These are phyloP conservation scores for Elmis aenea DNA, from an alignment of 2,888 invertebrate species.

Conservation along the genomic window DNA sequence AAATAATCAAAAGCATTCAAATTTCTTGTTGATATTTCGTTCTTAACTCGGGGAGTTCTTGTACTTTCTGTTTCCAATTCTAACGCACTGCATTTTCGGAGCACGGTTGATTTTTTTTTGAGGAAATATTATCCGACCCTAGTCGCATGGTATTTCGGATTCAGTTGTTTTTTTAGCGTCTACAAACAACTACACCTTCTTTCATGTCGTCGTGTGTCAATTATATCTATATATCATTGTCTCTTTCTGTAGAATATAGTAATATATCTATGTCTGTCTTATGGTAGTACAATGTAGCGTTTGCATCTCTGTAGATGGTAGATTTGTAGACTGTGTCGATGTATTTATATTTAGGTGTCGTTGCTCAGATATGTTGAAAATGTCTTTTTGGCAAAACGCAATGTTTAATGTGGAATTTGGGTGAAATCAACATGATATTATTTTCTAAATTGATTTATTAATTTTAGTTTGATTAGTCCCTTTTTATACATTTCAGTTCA, in stretches of 20 bases:
- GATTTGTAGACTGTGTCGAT: constrained; percentile 39
- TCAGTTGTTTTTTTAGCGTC: too few relatives aligned
- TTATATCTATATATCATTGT: constrained; percentile 35
- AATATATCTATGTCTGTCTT: constrained; percentile 33
- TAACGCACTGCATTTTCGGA: too few relatives aligned
- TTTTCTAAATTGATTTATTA: constrained; percentile 5
- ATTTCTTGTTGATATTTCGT: too few relatives aligned
- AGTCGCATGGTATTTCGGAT: too few relatives aligned
- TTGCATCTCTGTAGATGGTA: constrained; percentile 26
- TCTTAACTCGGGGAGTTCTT: too few relatives aligned
- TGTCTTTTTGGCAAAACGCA: constrained; percentile 47
- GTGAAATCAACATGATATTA: constrained; percentile 41
- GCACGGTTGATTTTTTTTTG: too few relatives aligned
- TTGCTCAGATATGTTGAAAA: constrained; percentile 38
- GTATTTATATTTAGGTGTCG: constrained; percentile 45
- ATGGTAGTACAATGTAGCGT: constrained; percentile 34
- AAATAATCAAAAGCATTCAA: too few relatives aligned
- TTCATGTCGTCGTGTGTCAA: too few relatives aligned
- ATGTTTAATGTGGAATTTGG: constrained; percentile 49
- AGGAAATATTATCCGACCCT: too few relatives aligned
- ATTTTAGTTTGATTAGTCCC: constrained; percentile 2
- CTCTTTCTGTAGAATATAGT: constrained; percentile 26
- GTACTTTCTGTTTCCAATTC: too few relatives aligned
- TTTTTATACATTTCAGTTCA: constrained; percentile 7
- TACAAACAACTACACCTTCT: too few relatives aligned